These are phyloP conservation scores for Hylia prasina DNA, from an alignment of 2,113 vertebrate genomes.

Conservation along the genomic window DNA sequence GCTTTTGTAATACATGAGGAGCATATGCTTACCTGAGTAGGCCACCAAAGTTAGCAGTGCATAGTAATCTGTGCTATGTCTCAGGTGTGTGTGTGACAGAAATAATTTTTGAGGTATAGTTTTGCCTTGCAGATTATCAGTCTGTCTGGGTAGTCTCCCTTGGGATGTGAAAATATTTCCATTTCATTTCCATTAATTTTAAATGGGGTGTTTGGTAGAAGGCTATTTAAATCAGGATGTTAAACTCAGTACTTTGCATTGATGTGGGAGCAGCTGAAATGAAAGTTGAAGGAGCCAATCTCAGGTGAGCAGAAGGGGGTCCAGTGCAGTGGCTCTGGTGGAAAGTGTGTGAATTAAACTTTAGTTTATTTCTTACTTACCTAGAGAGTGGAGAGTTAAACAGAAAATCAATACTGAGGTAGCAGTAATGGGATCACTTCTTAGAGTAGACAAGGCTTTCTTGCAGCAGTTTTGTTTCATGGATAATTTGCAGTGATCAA, in stretches of 20 bases:
- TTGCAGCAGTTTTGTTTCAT: not conserved
- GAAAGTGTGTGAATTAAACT: not conserved
- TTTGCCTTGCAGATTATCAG: conserved; percentile 55
- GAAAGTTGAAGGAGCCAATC: not conserved
- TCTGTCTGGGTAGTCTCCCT: conserved; percentile 16
- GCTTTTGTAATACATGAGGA: not conserved
- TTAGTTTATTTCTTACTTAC: not conserved
- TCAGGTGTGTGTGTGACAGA: not conserved
- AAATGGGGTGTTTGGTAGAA: not conserved
- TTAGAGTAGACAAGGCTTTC: not conserved
- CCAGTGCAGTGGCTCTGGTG: not conserved
- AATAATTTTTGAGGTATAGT: not conserved
- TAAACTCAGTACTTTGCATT: not conserved
- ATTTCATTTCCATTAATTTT: conserved; percentile 21
- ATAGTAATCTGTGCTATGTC: not conserved
- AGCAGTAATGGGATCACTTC: not conserved
- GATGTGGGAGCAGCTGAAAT: not conserved
- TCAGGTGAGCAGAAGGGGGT: not conserved
- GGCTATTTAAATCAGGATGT: not conserved
- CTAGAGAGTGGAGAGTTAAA: not conserved
- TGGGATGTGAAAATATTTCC: conserved; percentile 11
- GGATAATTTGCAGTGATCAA: not conserved
- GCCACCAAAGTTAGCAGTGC: not conserved
- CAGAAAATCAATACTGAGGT: not conserved
- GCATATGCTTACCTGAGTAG: not conserved